Evolutionary conservation across 2,113 vertebrate species (phyloP), one percentile per base, ranked within the genome.

Genomic region (Platysternon megacephalum): DNA sequence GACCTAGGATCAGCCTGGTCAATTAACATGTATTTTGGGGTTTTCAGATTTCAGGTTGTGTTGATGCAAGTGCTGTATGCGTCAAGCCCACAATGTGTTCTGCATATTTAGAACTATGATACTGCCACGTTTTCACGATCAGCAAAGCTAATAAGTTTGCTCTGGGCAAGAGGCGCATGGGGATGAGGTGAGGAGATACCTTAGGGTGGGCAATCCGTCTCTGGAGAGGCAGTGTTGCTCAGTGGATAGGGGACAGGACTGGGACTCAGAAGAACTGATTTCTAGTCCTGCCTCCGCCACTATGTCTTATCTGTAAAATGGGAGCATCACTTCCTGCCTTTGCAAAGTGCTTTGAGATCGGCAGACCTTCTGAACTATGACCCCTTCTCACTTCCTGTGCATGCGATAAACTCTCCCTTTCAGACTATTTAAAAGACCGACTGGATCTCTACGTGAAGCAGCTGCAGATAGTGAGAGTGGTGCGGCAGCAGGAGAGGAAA

Each of bases 401-500:
- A 52, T 29, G 32, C 52, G 14, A 51, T 44, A 17, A 49, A 44
- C 8, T 48, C 48, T 94, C 24, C 84, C 76, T 97, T 92, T 4
- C 98, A 99, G 99, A 98, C 2, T 98, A 99, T 96, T 96, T 99
- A 82, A 99, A 99, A 97, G 96, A 96, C 3, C 96, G 97, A 12
- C 97, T 99, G 97, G 99, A 99, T 4, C 98, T 91, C 72, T 98
- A 98, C 3, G 98, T 99, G 93, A 97, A 95, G 89, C 96, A 97
- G 89, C 97, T 99, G 94, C 99, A 99, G 98, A 98, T 99, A 2
- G 99, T 99, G 79, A 98, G 93, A 2, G 99, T 99, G 1, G 96
- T 99, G 93, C 98, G 99, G 93, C 99, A 99, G 98, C 24, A 1
- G 49, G 98, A 99, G 94, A 98, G 99, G 91, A 99, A 99, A 46